Conservation (phyloP, 2,888 invertebrate species). For the Cotesia congregata region DNA sequence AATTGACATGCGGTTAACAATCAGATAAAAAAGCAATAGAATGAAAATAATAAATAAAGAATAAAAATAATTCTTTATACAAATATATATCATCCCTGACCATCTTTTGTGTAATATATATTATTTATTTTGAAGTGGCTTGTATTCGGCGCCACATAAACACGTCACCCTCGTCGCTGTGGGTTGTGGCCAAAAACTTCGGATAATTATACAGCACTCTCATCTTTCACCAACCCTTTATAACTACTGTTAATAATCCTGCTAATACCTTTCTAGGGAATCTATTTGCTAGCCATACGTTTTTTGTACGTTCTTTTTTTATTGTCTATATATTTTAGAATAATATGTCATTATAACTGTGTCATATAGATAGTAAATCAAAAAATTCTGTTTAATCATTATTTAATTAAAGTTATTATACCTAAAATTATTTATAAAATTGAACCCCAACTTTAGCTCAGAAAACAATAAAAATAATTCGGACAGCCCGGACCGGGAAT, state of each 20-base stretch:
- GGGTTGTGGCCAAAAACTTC: conserved; percentile 14
- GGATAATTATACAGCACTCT: conserved; percentile 59
- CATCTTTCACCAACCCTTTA: conserved; percentile 62
- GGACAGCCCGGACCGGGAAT: too few species aligned
- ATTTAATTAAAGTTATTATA: too few species aligned
- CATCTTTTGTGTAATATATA: background rate
- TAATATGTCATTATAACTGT: too few species aligned
- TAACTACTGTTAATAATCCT: conserved; percentile 65
- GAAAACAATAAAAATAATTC: too few species aligned
- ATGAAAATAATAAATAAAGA: background rate
- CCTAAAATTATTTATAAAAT: too few species aligned
- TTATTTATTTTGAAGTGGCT: background rate
- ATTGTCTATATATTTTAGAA: background rate
- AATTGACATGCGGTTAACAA: background rate
- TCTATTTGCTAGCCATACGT: conserved; percentile 40
- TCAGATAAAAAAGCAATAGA: background rate
- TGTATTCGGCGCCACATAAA: conserved; percentile 32
- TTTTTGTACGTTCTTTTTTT: background rate
- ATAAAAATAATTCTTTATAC: background rate
- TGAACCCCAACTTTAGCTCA: too few species aligned
- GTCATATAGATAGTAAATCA: too few species aligned
- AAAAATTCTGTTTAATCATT: too few species aligned
- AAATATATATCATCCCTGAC: background rate
- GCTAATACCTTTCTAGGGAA: conserved; percentile 64
- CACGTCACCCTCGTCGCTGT: conserved; percentile 14